phyloP scores from a whole-genome alignment of 2,888 invertebrate species.

The Neoascia interrupta region DNA sequence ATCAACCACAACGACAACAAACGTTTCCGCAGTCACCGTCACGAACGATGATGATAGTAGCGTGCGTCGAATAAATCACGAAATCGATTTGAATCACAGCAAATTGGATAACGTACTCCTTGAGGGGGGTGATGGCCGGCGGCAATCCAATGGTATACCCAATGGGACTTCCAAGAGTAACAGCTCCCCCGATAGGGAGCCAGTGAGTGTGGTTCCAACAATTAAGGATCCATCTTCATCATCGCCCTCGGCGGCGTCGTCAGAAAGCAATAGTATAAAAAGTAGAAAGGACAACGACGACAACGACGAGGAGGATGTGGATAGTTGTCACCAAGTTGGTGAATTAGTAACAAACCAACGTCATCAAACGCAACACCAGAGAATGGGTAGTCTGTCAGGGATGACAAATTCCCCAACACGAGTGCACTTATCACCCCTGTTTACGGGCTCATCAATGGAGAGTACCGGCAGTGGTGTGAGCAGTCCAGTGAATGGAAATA shows the following conservation, averaged over 20 bases:
- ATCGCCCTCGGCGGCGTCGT: slow-evolving; percentile 4
- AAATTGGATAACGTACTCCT: slow-evolving; percentile 46
- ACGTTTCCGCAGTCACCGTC: background rate
- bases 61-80: slow-evolving; percentile 41
- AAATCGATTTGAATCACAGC: slow-evolving; percentile 42
- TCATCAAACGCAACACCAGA: slow-evolving; percentile 29
- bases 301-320: slow-evolving; percentile 11
- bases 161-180: slow-evolving; percentile 39
- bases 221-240: slow-evolving; percentile 35
- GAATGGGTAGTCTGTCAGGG: slow-evolving; percentile 47
- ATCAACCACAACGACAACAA: slow-evolving; percentile 1
- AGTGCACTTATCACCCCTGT: slow-evolving; percentile 47
- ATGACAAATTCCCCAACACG: slow-evolving; percentile 51
- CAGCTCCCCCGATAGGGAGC: slow-evolving; percentile 32
- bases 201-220: slow-evolving; percentile 35
- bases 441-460: slow-evolving; percentile 18
- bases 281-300: background rate
- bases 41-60: slow-evolving; percentile 25
- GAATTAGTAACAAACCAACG: slow-evolving; percentile 23
- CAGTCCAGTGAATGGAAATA: slow-evolving; percentile 27
- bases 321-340: slow-evolving; percentile 11
- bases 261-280: slow-evolving; percentile 28
- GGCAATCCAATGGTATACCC: slow-evolving; percentile 45
- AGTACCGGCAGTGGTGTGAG: slow-evolving; percentile 12
- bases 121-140: slow-evolving; percentile 19